These are phyloP conservation scores for Enteromius unitaeniatus DNA, from an alignment of 2,797 vertebrate genomes.

Conservation along the genomic window DNA sequence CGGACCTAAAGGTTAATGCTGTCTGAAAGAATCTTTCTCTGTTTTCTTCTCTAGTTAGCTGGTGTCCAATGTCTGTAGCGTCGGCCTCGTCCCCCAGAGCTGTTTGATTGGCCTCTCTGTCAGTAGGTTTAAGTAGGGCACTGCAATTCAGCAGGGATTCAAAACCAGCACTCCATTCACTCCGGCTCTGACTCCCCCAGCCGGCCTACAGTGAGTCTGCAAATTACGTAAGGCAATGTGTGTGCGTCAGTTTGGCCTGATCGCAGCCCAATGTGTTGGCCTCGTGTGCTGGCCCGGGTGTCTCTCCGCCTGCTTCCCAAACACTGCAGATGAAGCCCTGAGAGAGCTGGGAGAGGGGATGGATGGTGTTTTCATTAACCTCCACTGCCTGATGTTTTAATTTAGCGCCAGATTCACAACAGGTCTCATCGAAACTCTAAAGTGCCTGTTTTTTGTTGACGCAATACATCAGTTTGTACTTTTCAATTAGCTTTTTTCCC, in stretches of 20 bases:
- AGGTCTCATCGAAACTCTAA: not conserved
- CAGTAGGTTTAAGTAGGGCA: slow-evolving; percentile 80
- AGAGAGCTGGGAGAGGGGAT: slow-evolving; percentile 1
- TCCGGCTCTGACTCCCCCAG: slow-evolving; percentile 59
- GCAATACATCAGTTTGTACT: not conserved
- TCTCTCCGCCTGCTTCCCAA: slow-evolving; percentile 48
- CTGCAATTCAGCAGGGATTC: slow-evolving; percentile 77
- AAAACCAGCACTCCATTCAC: slow-evolving; percentile 60
- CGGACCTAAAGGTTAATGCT: not conserved
- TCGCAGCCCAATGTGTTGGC: slow-evolving; percentile 38
- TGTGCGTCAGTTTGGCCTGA: slow-evolving; percentile 56
- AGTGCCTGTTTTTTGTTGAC: slow-evolving; percentile 17
- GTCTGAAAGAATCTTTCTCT: not conserved
- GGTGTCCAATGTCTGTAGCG: slow-evolving; percentile 30
- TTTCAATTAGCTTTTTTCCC: not conserved
- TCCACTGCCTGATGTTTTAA: slow-evolving; percentile 24
- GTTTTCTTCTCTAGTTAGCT: slow-evolving; percentile 20
- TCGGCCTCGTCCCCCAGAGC: slow-evolving; percentile 60
- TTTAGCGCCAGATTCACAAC: slow-evolving; percentile 14
- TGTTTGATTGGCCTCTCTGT: slow-evolving; percentile 66
- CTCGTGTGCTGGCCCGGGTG: slow-evolving; percentile 50
- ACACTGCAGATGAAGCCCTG: slow-evolving; percentile 43
- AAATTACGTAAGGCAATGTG: slow-evolving; percentile 60
- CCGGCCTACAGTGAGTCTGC: slow-evolving; percentile 56
- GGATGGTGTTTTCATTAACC: slow-evolving; percentile 31